These are phyloP conservation scores for Rana temporaria DNA, from an alignment of 2,113 vertebrate species.

Conservation along the genomic window DNA sequence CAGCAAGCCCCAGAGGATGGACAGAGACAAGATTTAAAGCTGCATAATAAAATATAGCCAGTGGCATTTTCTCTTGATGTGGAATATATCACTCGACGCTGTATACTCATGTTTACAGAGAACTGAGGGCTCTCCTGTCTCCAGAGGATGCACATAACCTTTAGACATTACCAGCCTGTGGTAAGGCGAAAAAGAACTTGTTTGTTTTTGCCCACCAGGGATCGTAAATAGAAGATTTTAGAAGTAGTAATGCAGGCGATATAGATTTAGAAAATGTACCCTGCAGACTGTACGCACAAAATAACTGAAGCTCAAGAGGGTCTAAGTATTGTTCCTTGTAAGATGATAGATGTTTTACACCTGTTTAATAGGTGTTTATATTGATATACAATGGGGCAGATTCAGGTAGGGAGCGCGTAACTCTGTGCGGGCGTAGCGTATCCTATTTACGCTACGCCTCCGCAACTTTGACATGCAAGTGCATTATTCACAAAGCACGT, in stretches of 20 bases:
- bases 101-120: conserved; percentile 8
- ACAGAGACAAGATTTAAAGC: conserved; percentile 13
- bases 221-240: conserved; percentile 4
- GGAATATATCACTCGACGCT: conserved; percentile 2
- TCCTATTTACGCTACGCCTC: too few species aligned
- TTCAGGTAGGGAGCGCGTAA: too few species aligned
- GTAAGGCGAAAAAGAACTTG: conserved; percentile 11
- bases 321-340: too few species aligned
- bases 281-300: background rate
- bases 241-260: conserved; percentile 7
- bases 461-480: too few species aligned
- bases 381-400: too few species aligned
- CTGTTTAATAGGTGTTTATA: too few species aligned
- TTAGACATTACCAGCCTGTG: conserved; percentile 30
- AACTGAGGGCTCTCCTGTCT: conserved; percentile 20
- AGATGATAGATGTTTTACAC: too few species aligned
- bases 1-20: conserved; percentile 4
- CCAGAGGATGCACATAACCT: conserved; percentile 15
- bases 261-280: conserved; percentile 6
- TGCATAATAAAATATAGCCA: conserved; percentile 1
- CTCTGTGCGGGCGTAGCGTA: too few species aligned
- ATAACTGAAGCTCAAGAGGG: background rate
- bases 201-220: conserved; percentile 2
- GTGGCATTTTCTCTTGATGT: conserved; percentile 2
- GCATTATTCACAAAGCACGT: too few species aligned